A percentile compares a stretch with the other conserved stretches of the same genome.
Conservation (phyloP, 1,140 invertebrate species). For the Paraescarpia echinospica region DNA sequence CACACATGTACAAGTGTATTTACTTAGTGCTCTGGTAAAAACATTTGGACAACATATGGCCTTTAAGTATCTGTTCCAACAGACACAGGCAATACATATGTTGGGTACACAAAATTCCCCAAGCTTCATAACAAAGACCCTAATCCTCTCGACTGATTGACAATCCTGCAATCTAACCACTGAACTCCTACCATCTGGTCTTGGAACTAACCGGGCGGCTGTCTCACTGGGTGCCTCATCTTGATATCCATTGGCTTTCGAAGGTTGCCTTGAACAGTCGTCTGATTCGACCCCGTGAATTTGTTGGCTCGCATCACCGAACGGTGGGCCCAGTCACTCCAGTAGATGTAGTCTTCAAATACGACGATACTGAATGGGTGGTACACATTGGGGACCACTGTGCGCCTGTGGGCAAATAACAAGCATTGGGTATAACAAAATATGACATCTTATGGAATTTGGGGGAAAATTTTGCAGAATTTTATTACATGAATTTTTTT, state of each 20-base stretch:
- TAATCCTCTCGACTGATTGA: too few species aligned
- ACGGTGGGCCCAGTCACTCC: slow-evolving; percentile 91
- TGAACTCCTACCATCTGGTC: background rate
- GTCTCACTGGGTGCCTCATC: slow-evolving; percentile 79
- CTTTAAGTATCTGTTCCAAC: too few species aligned
- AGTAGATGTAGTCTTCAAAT: slow-evolving; percentile 91
- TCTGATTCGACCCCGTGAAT: slow-evolving; percentile 91
- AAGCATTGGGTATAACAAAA: background rate
- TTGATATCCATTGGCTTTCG: slow-evolving; percentile 90
- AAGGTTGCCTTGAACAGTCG: slow-evolving; percentile 90
- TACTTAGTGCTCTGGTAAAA: too few species aligned
- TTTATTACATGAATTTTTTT: too few species aligned
- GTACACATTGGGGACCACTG: slow-evolving; percentile 58
- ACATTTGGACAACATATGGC: too few species aligned
- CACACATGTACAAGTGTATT: too few species aligned
- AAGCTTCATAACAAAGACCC: too few species aligned
- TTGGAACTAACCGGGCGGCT: slow-evolving; percentile 52
- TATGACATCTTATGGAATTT: background rate
- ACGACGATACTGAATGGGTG: slow-evolving; percentile 96
- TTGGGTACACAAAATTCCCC: too few species aligned
- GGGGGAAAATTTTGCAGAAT: too few species aligned
- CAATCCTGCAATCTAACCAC: too few species aligned
- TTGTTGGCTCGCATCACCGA: slow-evolving; percentile 97
- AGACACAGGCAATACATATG: too few species aligned
- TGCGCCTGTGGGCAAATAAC: background rate